Conservation (phyloP, 2,888 invertebrate genomes). For the Protophormia terraenovae region DNA sequence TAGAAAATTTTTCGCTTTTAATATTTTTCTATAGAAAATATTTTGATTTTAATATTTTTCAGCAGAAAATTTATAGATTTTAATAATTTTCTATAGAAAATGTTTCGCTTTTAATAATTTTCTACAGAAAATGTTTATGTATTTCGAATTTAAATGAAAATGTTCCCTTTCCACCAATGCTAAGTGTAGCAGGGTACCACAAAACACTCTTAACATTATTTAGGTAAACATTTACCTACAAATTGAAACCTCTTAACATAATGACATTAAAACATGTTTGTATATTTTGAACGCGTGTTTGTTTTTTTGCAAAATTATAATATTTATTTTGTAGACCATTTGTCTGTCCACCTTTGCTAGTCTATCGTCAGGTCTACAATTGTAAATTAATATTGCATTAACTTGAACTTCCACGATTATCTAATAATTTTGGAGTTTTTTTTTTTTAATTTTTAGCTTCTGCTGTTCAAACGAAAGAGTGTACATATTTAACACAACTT, state of each 20-base stretch:
- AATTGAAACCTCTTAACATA: constrained; percentile 59
- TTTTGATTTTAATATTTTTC: too few relatives aligned
- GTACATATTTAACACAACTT: constrained; percentile 40
- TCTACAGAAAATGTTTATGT: too few relatives aligned
- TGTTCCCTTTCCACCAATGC: too few relatives aligned
- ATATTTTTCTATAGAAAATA: too few relatives aligned
- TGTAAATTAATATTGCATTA: constrained; percentile 25
- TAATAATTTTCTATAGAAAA: too few relatives aligned
- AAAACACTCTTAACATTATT: too few relatives aligned
- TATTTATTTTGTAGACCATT: constrained; percentile 15
- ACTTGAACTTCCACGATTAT: constrained; percentile 67
- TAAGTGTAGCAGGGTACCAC: too few relatives aligned
- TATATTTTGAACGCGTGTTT: neutral
- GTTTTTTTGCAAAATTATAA: neutral
- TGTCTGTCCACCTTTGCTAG: neutral
- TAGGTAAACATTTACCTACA: constrained; percentile 15
- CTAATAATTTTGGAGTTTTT: constrained; percentile 42
- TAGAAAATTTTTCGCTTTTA: too few relatives aligned
- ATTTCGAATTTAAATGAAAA: too few relatives aligned
- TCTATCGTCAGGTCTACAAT: constrained; percentile 11
- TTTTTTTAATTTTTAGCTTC: neutral
- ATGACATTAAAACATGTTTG: constrained; percentile 57
- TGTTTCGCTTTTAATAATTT: too few relatives aligned
- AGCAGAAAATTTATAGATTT: too few relatives aligned
- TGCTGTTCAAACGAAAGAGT: constrained; percentile 22